Conservation (phyloP, 2,888 invertebrate genomes). For the Rhamnusium bicolor region DNA sequence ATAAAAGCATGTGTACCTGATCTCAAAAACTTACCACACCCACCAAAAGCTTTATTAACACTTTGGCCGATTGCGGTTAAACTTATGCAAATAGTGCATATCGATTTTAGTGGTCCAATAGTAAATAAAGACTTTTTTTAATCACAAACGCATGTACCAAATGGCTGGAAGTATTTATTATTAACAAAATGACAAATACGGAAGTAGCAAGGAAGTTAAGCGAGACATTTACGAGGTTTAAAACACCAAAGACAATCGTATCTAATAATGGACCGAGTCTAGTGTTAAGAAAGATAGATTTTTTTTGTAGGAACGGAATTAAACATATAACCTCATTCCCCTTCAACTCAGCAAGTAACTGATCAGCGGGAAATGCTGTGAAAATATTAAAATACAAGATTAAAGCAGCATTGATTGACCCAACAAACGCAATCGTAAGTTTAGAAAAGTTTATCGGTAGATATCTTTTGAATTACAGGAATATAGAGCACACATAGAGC, state of each 20-base stretch:
- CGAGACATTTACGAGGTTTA: conserved; percentile 10
- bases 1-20: neutral
- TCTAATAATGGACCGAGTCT: neutral
- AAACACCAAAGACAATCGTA: neutral
- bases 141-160: conserved; percentile 10
- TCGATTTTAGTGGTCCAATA: too few species aligned
- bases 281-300: neutral
- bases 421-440: too few species aligned
- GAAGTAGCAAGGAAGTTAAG: neutral
- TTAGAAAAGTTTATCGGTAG: too few species aligned
- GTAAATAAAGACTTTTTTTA: neutral
- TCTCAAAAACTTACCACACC: neutral
- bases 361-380: too few species aligned
- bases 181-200: neutral
- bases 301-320: too few species aligned
- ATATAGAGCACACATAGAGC: too few species aligned
- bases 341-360: too few species aligned
- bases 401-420: too few species aligned
- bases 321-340: too few species aligned
- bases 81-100: too few species aligned
- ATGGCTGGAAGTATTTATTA: conserved; percentile 16
- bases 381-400: too few species aligned
- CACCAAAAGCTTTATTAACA: neutral
- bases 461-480: too few species aligned
- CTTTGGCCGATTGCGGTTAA: neutral